Conservation (phyloP, 1,140 invertebrate genomes). For the Conus betulinus region DNA sequence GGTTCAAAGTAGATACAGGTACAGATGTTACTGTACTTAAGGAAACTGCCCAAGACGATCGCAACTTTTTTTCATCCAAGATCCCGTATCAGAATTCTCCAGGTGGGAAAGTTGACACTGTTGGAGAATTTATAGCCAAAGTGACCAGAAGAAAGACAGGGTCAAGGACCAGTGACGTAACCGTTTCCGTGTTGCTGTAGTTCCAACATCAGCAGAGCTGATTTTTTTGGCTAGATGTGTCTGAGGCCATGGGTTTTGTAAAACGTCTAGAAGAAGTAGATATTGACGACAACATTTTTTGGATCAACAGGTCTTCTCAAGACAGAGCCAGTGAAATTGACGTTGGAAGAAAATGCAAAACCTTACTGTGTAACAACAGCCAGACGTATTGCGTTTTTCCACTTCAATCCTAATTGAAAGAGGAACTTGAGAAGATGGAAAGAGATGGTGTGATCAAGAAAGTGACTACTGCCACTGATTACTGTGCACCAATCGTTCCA, state of each 20-base stretch:
- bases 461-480: constrained; percentile 54
- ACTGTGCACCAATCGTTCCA: constrained; percentile 55
- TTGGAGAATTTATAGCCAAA: constrained; percentile 19
- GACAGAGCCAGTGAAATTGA: constrained; percentile 47
- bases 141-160: not conserved
- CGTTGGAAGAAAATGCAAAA: constrained; percentile 38
- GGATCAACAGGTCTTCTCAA: not conserved
- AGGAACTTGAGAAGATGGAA: constrained; percentile 63
- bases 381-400: constrained; percentile 65
- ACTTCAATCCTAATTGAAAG: constrained; percentile 53
- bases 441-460: constrained; percentile 54
- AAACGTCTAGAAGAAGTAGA: not conserved
- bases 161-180: not conserved
- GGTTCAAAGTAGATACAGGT: constrained; percentile 17
- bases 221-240: not conserved
- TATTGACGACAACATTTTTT: not conserved
- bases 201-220: constrained; percentile 9
- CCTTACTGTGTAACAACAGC: constrained; percentile 52
- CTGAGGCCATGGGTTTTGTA: constrained; percentile 19
- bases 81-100: not conserved
- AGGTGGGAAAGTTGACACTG: not conserved
- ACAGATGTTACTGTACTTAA: not conserved
- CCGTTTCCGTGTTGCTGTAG: too few species aligned
- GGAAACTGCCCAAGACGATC: not conserved
- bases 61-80: not conserved